These are phyloP conservation scores for Chloroceryle amazona DNA, from an alignment of 2,797 vertebrate species.

Conservation along the genomic window DNA sequence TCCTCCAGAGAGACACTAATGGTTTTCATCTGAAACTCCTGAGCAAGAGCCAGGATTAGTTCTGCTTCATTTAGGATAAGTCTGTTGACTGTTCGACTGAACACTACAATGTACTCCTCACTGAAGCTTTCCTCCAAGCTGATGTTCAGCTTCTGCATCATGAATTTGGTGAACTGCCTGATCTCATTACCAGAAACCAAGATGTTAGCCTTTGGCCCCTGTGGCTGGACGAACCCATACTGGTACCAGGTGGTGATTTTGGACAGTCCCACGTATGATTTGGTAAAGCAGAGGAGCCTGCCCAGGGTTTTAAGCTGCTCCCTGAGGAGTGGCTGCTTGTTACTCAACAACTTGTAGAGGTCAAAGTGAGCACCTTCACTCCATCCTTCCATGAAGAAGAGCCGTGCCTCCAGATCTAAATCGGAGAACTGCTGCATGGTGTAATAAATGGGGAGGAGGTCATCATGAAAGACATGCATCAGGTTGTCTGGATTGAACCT, in stretches of 20 bases:
- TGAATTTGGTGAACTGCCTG: conserved; percentile 89
- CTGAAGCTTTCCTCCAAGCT: conserved; percentile 75
- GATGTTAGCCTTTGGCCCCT: conserved; percentile 97
- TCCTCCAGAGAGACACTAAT: conserved; percentile 95
- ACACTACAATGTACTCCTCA: conserved; percentile 92
- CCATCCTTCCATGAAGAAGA: conserved; percentile 99
- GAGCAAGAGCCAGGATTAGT: conserved; percentile 92
- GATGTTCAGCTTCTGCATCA: conserved; percentile 90
- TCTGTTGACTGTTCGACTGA: conserved; percentile 92
- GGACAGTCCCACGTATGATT: conserved; percentile 93
- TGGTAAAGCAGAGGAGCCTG: conserved; percentile 95
- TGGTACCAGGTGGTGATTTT: conserved; percentile 99
- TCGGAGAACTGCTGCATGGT: conserved; percentile 96
- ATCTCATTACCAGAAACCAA: conserved; percentile 95
- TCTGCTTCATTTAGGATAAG: conserved; percentile 96
- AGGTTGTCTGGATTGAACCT: conserved; percentile 98
- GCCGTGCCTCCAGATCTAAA: conserved; percentile 88
- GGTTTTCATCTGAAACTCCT: conserved; percentile 96
- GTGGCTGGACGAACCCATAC: conserved; percentile 97
- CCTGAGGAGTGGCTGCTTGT: conserved; percentile 93
- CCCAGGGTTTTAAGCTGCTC: conserved; percentile 93
- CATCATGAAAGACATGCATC: conserved; percentile 98
- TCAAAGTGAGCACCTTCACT: conserved; percentile 93
- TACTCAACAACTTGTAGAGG: conserved; percentile 93
- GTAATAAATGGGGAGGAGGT: conserved; percentile 94